Evolutionary conservation across 2,113 vertebrate species (phyloP).

Genomic region (Hucho hucho): DNA sequence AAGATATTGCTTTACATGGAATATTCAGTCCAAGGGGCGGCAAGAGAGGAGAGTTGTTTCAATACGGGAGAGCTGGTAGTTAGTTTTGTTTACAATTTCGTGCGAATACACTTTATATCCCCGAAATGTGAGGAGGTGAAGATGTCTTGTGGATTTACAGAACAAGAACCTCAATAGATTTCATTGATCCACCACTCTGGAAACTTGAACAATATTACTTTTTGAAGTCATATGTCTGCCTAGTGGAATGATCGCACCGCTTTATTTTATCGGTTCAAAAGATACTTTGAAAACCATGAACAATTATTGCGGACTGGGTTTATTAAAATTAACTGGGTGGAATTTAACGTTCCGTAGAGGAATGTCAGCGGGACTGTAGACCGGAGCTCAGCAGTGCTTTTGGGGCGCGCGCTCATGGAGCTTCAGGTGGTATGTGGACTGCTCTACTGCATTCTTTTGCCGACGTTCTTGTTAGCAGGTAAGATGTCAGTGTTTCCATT

Average conservation of each 20-base stretch:
- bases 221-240: neutral
- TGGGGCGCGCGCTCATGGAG: slow-evolving; percentile 64
- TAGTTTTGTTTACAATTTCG: neutral
- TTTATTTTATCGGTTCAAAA: neutral
- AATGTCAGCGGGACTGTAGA: slow-evolving; percentile 16
- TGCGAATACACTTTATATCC: neutral
- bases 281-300: slow-evolving; percentile 12
- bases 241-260: neutral
- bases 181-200: slow-evolving; percentile 3
- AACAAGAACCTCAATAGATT: neutral
- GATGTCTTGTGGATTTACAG: slow-evolving; percentile 1
- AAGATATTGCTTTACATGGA: slow-evolving; percentile 21
- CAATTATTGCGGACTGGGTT: slow-evolving; percentile 8
- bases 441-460: slow-evolving; percentile 75
- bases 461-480: slow-evolving; percentile 73
- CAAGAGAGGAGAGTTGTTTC: slow-evolving; percentile 3
- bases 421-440: slow-evolving; percentile 69
- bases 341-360: slow-evolving; percentile 26
- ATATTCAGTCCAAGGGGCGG: slow-evolving; percentile 1
- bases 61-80: neutral
- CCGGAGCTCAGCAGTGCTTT: slow-evolving; percentile 13
- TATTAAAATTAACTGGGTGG: slow-evolving; percentile 15
- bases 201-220: neutral
- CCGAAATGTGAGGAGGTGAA: slow-evolving; percentile 7
- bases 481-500: slow-evolving; percentile 17